These are phyloP conservation scores for Nerophis lumbriciformis DNA, from an alignment of 2,113 vertebrate species.

Conservation along the genomic window DNA sequence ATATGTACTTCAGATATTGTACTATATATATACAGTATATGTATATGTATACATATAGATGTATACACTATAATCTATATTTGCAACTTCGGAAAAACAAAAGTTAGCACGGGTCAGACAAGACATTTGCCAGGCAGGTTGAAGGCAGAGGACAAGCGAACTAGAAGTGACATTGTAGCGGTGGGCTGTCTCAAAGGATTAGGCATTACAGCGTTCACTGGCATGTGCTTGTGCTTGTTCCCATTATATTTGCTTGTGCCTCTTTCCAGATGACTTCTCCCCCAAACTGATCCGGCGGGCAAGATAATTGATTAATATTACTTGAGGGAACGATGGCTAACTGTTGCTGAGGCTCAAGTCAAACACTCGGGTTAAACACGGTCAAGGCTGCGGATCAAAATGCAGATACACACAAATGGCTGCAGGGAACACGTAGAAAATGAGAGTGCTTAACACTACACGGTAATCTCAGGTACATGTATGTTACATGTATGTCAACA, in stretches of 20 bases:
- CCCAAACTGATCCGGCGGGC: conserved; percentile 71
- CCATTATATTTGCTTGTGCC: conserved; percentile 74
- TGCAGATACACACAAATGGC: conserved; percentile 33
- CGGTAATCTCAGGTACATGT: conserved; percentile 24
- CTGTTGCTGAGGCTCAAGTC: conserved; percentile 61
- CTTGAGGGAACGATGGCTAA: conserved; percentile 78
- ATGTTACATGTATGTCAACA: not conserved
- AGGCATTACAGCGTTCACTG: conserved; percentile 74
- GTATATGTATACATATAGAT: no score
- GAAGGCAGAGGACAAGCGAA: conserved; percentile 66
- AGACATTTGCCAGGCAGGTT: conserved; percentile 62
- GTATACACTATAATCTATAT: no score
- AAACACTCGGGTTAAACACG: conserved; percentile 63
- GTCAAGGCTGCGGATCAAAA: conserved; percentile 47
- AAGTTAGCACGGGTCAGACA: conserved; percentile 66
- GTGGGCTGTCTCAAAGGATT: conserved; percentile 76
- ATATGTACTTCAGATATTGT: no score
- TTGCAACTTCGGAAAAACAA: conserved; percentile 10
- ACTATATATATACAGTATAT: no score
- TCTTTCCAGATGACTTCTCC: conserved; percentile 79
- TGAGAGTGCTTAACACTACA: conserved; percentile 23
- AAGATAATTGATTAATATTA: conserved; percentile 80
- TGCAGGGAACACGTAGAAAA: conserved; percentile 26
- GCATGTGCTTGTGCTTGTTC: conserved; percentile 67
- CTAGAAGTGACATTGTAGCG: conserved; percentile 76